Evolutionary conservation across 2,888 invertebrate species (phyloP).

Genomic region (Idaea straminata): DNA sequence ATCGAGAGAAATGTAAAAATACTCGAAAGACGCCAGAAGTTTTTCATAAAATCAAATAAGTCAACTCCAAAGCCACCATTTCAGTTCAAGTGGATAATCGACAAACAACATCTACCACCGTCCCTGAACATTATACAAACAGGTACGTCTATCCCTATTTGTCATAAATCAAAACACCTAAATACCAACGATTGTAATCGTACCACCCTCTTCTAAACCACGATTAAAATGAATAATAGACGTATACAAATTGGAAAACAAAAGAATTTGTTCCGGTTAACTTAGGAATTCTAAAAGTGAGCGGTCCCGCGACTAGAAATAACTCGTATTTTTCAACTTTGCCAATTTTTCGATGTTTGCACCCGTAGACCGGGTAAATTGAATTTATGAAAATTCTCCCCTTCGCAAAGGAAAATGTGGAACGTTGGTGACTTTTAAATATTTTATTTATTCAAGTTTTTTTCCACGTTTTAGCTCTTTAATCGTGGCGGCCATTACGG

Average conservation of each 20-base stretch:
- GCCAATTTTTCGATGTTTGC: conserved; percentile 34
- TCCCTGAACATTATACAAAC: background rate
- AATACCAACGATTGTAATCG: background rate
- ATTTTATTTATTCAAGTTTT: conserved; percentile 38
- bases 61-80: too few relatives aligned
- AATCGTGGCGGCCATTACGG: conserved; percentile 39
- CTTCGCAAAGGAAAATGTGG: conserved; percentile 38
- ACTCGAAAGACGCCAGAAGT: too few relatives aligned
- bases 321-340: conserved; percentile 23
- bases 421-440: conserved; percentile 56
- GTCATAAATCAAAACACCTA: background rate
- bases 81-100: background rate
- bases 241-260: background rate
- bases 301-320: background rate
- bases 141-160: background rate
- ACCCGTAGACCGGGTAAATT: conserved; percentile 41
- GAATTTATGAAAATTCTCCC: conserved; percentile 47
- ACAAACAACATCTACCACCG: background rate
- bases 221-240: background rate
- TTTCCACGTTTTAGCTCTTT: conserved; percentile 36
- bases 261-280: conserved; percentile 10
- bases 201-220: background rate
- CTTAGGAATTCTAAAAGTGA: conserved; percentile 11
- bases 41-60: too few relatives aligned
- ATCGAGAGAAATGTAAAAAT: too few relatives aligned